Evolutionary conservation across 2,888 invertebrate genomes (phyloP).

Genomic region (Drosophila pseudotakahashii): DNA sequence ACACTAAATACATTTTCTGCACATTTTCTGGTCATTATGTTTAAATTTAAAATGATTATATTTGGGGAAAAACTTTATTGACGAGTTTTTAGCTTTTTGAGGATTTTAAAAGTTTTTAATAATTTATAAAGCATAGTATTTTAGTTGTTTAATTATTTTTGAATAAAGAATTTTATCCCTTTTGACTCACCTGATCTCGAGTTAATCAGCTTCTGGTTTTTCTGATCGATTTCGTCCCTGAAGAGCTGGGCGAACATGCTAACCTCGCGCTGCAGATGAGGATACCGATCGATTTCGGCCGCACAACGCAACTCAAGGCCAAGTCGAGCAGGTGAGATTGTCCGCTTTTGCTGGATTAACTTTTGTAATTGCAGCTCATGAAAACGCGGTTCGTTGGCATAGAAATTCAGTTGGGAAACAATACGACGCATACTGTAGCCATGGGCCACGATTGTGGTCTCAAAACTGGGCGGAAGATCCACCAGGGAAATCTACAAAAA

Average conservation of each 20-base stretch:
- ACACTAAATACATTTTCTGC: background rate
- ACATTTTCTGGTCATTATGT: background rate
- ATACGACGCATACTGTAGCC: conserved; percentile 80
- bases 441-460: conserved; percentile 80
- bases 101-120: too few relatives aligned
- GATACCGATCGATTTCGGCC: conserved; percentile 81
- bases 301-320: conserved; percentile 79
- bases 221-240: conserved; percentile 78
- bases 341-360: conserved; percentile 41
- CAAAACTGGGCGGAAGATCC: conserved; percentile 77
- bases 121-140: too few relatives aligned
- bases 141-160: too few relatives aligned
- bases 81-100: background rate
- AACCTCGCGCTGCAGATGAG: conserved; percentile 75
- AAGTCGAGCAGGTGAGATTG: conserved; percentile 51
- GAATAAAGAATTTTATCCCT: too few relatives aligned
- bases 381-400: conserved; percentile 80
- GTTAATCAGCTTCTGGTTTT: conserved; percentile 82
- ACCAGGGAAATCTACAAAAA: conserved; percentile 63
- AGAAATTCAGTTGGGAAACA: conserved; percentile 81
- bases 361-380: conserved; percentile 57
- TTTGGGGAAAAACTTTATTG: too few relatives aligned
- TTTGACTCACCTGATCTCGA: conserved; percentile 65
- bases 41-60: background rate
- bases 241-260: conserved; percentile 72